Evolutionary conservation across 2,888 invertebrate genomes (phyloP), one percentile per base, ranked within the genome.

Genomic region (Ectropis crepuscularia): DNA sequence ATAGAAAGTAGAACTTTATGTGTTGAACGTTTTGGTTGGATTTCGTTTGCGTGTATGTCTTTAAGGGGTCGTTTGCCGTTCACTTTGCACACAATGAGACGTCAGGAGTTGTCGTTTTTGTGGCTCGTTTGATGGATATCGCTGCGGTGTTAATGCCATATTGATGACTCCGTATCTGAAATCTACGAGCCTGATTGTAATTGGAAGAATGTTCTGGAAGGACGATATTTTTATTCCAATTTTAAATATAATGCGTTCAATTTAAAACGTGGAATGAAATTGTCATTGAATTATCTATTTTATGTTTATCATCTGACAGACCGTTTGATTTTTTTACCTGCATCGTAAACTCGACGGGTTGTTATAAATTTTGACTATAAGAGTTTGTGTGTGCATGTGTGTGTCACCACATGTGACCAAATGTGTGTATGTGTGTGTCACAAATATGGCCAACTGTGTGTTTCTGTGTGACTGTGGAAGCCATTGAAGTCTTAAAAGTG

Each of bases 31-130:
- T 76, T 80, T 46, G 72, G 81, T 74, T 57, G 54, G 38, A 62
- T 81, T 83, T 82, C 4, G 63, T 0, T 45, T 65, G 45, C 43
- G 5, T 5, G 7, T 5, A 11, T 39, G 63, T 60, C 66, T 28
- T 81, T 81, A 83, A 86, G 81, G 81, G 82, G 80, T 80, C 80
- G 80, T 81, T 83, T 42, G 62, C 63, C 59, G 70, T 69, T 69
- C 67, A 69, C 64, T 71, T 69, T 79, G 83, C 89, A 89, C 85
- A 89, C 88, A 89, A 88, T 88, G 86, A 83, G 80, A 77, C 77
- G 82, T 79, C 78, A 79, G 74, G 78, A 80, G 79, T 77, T 69
- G 67, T 71, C 76, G 81, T 87, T 88, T 87, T 88, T 86, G 82
- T 78, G 61, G 70, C 60, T 70, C 69, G 70, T 70, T 77, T 86